These are phyloP conservation scores for Podabrus alpinus DNA, from an alignment of 2,888 invertebrate genomes.

Conservation along the genomic window DNA sequence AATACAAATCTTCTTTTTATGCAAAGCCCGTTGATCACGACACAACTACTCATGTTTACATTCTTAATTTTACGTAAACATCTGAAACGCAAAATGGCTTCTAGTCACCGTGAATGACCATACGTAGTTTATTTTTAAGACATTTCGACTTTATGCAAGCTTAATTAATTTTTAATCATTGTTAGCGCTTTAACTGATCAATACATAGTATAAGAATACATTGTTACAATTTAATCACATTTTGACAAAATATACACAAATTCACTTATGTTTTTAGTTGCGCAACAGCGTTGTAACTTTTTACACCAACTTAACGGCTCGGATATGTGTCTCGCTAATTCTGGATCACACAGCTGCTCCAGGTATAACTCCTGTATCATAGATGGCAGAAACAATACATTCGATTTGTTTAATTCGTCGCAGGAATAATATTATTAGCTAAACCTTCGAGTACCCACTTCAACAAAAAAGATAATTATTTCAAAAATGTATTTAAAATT, in stretches of 20 bases:
- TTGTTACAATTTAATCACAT: constrained; percentile 26
- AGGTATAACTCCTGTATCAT: neutral
- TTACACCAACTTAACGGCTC: constrained; percentile 10
- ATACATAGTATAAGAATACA: neutral
- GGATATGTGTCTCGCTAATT: neutral
- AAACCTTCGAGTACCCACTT: no score
- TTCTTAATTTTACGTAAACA: constrained; percentile 45
- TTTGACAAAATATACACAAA: constrained; percentile 35
- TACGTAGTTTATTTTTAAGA: constrained; percentile 22
- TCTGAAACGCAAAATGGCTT: constrained; percentile 52
- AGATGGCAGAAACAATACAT: neutral
- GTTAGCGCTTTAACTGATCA: neutral
- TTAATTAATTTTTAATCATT: neutral
- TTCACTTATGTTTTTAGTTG: constrained; percentile 43
- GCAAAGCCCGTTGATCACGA: constrained; percentile 40
- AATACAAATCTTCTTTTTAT: constrained; percentile 24
- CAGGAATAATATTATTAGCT: no score
- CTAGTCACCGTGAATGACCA: constrained; percentile 47
- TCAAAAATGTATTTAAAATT: no score
- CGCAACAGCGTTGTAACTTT: constrained; percentile 47
- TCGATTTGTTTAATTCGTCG: no score
- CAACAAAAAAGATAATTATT: no score
- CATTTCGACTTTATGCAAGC: neutral
- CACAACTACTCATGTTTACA: constrained; percentile 53
- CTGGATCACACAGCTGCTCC: neutral